Conservation (phyloP, 1,140 invertebrate species). For the Drosophila neocordata region DNA sequence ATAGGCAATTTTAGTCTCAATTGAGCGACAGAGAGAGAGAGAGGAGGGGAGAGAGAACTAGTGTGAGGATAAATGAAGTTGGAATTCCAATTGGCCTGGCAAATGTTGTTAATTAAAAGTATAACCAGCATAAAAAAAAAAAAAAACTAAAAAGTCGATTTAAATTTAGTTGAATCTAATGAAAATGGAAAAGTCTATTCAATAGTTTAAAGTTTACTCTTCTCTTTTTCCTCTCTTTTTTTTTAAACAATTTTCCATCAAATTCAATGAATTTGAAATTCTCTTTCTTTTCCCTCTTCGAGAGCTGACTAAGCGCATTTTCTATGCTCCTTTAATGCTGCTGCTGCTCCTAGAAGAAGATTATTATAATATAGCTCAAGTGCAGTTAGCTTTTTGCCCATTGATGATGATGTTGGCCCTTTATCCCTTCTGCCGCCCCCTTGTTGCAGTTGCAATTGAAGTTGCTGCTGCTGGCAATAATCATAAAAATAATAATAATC, state of each 20-base stretch:
- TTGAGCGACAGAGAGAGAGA: constrained; percentile 35
- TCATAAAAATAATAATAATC: constrained; percentile 54
- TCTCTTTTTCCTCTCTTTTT: background rate
- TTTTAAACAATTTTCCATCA: constrained; percentile 24
- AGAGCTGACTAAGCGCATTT: constrained; percentile 18
- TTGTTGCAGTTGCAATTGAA: constrained; percentile 24
- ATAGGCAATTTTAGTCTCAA: constrained; percentile 48
- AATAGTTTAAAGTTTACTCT: background rate
- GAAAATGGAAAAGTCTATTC: no score
- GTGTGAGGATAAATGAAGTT: background rate
- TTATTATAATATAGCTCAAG: constrained; percentile 62
- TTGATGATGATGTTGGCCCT: constrained; percentile 5
- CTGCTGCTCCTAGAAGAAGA: constrained; percentile 20
- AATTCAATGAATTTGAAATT: constrained; percentile 63
- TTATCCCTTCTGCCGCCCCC: background rate
- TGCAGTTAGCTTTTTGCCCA: constrained; percentile 52
- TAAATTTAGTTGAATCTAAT: background rate
- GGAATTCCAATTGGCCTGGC: background rate
- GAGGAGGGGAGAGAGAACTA: background rate
- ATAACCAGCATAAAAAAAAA: background rate
- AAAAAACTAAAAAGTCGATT: background rate
- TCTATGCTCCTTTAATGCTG: constrained; percentile 16
- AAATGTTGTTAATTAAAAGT: constrained; percentile 6
- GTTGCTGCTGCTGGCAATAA: constrained; percentile 35
- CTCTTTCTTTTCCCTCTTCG: constrained; percentile 10